A percentile compares a stretch with the other conserved stretches of the same genome.
These are phyloP conservation scores for Python bivittatus DNA, from an alignment of 2,113 vertebrate genomes.

Conservation along the genomic window DNA sequence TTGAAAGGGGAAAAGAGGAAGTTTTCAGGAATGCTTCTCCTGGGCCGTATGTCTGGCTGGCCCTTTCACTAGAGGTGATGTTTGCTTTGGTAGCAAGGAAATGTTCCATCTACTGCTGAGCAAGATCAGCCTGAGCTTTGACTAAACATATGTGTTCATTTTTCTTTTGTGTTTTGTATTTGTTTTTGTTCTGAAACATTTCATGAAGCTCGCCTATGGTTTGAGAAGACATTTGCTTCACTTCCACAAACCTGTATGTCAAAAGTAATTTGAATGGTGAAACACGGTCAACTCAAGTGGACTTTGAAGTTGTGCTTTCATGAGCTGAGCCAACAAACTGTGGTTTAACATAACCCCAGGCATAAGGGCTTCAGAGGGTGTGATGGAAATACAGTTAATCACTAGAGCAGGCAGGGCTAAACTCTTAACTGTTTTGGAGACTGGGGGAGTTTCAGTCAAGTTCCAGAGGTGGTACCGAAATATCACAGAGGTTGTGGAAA, in stretches of 20 bases:
- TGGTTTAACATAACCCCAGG: not conserved
- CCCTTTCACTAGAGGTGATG: accelerated
- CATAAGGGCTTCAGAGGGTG: not conserved
- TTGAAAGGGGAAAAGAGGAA: constrained; percentile 46
- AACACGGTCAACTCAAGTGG: not conserved
- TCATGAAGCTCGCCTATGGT: not conserved
- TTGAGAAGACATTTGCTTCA: not conserved
- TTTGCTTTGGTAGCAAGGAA: not conserved
- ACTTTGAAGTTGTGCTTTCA: not conserved
- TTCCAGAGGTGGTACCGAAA: not conserved
- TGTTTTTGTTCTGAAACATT: not conserved
- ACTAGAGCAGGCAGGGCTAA: not conserved
- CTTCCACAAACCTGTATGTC: too few species aligned
- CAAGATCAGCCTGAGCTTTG: not conserved
- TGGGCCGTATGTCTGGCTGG: constrained; percentile 19
- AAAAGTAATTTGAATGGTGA: not conserved
- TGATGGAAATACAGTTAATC: not conserved
- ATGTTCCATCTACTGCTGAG: constrained; percentile 16
- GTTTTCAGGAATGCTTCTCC: constrained; percentile 50
- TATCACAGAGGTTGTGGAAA: not conserved
- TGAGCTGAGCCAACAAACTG: not conserved
- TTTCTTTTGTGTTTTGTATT: not conserved
- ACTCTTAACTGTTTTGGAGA: not conserved
- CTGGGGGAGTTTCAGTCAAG: not conserved
- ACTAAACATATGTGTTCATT: not conserved